Evolutionary conservation across 2,888 invertebrate genomes (phyloP).

Genomic region (Linyphia triangularis): DNA sequence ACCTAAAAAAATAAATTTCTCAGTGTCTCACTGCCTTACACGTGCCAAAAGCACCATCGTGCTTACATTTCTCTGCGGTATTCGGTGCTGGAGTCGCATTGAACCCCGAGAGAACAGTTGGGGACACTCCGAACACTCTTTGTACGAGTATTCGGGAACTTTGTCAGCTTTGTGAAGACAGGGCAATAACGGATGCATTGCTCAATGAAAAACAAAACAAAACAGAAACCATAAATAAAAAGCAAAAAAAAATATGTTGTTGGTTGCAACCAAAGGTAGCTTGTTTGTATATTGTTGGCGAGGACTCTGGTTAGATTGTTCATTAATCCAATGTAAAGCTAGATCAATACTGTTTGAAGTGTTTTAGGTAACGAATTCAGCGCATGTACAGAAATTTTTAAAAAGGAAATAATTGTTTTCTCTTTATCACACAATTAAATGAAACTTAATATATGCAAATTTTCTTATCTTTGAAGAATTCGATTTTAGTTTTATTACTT

Average conservation of each 20-base stretch:
- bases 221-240: constrained; percentile 63
- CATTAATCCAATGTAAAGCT: constrained; percentile 75
- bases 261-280: constrained; percentile 73
- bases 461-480: background rate
- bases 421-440: constrained; percentile 75
- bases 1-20: constrained; percentile 66
- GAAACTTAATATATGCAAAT: constrained; percentile 52
- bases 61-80: constrained; percentile 69
- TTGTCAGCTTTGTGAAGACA: constrained; percentile 73
- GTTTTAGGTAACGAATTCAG: constrained; percentile 75
- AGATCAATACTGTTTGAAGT: constrained; percentile 75
- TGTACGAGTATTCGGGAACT: constrained; percentile 43
- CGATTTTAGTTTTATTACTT: background rate
- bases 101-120: constrained; percentile 43
- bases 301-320: constrained; percentile 75
- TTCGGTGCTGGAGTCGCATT: constrained; percentile 72
- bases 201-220: constrained; percentile 76
- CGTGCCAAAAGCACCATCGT: constrained; percentile 75
- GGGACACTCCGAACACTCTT: constrained; percentile 22
- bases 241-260: constrained; percentile 59
- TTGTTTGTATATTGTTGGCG: constrained; percentile 75
- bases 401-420: constrained; percentile 73
- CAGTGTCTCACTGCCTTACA: constrained; percentile 76
- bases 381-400: constrained; percentile 73
- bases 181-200: constrained; percentile 76